Evolutionary conservation across 2,797 vertebrate species (phyloP).

Genomic region (Hippopotamyrus pictus): DNA sequence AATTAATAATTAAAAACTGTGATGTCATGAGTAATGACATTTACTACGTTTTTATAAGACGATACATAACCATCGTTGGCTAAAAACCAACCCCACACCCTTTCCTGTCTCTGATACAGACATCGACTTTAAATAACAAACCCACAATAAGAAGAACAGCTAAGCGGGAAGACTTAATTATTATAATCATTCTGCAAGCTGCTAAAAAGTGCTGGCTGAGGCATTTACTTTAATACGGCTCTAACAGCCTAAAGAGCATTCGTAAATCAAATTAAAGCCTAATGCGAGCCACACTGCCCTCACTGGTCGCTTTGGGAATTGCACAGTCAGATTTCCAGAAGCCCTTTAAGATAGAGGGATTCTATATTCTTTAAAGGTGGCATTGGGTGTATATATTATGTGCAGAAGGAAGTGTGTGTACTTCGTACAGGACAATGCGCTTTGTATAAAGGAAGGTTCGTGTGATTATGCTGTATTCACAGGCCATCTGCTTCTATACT

Average conservation of each 20-base stretch:
- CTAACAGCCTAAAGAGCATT: conserved; percentile 7
- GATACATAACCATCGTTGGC: background rate
- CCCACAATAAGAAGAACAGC: background rate
- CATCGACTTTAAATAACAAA: conserved; percentile 3
- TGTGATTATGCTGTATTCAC: background rate
- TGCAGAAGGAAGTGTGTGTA: background rate
- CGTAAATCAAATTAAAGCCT: conserved; percentile 2
- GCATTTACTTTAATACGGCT: conserved; percentile 7
- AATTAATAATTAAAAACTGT: conserved; percentile 6
- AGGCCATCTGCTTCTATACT: background rate
- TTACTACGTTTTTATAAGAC: background rate
- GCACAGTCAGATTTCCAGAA: background rate
- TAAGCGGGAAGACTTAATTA: conserved; percentile 6
- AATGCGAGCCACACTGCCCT: background rate
- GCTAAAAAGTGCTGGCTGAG: conserved; percentile 6
- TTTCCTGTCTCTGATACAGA: background rate
- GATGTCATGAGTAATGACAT: background rate
- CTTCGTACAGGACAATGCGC: background rate
- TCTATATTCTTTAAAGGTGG: background rate
- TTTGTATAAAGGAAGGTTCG: background rate
- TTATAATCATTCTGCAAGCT: conserved; percentile 3
- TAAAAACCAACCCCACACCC: background rate
- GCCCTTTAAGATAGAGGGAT: background rate
- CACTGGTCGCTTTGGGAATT: background rate
- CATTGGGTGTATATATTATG: background rate